A percentile compares a stretch with the other conserved stretches of the same genome.
Evolutionary conservation across 1,140 invertebrate species (phyloP).

Genomic region (Homalodisca vitripennis): DNA sequence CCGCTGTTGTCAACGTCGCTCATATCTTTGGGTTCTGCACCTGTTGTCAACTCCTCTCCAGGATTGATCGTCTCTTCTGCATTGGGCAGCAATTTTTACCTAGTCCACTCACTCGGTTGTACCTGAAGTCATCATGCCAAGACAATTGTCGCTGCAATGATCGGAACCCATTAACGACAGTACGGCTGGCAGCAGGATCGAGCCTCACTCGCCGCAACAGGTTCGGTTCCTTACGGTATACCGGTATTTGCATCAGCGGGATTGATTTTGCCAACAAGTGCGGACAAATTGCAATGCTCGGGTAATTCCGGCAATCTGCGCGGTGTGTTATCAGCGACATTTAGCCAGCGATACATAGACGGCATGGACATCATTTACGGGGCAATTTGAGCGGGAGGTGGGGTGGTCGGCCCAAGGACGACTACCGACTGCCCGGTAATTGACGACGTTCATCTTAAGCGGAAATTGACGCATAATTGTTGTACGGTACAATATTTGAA

Average conservation of each 20-base stretch:
- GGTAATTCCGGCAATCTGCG: neutral
- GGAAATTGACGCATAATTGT: slow-evolving; percentile 23
- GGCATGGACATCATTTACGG: slow-evolving; percentile 18
- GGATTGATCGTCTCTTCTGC: no score
- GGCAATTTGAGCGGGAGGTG: neutral
- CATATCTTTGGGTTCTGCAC: slow-evolving; percentile 1
- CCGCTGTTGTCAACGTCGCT: neutral
- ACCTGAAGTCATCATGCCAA: no score
- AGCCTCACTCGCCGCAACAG: neutral
- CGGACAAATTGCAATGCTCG: neutral
- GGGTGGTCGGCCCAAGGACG: neutral
- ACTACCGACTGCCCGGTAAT: slow-evolving; percentile 13
- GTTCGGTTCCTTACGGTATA: no score
- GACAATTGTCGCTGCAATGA: no score
- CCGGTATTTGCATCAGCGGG: neutral
- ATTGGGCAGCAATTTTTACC: no score
- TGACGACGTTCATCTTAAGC: slow-evolving; percentile 13
- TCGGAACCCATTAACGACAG: neutral
- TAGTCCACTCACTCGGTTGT: no score
- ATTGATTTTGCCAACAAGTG: neutral
- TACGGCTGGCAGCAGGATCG: no score
- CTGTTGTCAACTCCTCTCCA: no score
- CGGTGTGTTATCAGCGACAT: neutral
- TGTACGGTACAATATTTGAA: slow-evolving; percentile 21
- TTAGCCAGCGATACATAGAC: neutral